Conservation (phyloP, 2,113 vertebrate species). For the Brevimyrus niger region DNA sequence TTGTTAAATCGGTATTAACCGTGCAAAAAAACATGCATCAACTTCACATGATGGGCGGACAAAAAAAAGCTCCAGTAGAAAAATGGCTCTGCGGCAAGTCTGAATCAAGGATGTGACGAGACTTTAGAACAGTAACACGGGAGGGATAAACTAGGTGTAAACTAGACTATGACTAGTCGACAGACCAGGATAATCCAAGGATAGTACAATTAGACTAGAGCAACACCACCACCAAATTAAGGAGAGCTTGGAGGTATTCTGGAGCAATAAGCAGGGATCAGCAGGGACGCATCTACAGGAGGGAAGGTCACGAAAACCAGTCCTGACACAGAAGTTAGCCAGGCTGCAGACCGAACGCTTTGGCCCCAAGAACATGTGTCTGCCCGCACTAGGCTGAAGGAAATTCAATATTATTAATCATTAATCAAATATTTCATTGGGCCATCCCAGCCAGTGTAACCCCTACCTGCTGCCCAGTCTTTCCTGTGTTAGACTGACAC, state of each 20-base stretch:
- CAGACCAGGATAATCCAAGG: background rate
- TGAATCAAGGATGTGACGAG: background rate
- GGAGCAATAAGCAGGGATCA: background rate
- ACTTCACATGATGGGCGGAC: background rate
- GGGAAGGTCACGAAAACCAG: background rate
- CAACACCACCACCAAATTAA: background rate
- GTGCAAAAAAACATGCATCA: background rate
- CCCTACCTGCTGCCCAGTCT: background rate
- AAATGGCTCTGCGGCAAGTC: background rate
- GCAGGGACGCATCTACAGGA: background rate
- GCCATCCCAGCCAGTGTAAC: background rate
- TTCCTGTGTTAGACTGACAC: background rate
- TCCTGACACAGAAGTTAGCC: background rate
- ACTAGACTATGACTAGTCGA: background rate
- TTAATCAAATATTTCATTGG: background rate
- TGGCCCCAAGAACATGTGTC: background rate
- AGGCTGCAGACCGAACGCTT: background rate
- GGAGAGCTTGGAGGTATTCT: background rate
- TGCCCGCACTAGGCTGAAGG: background rate
- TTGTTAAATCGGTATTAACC: background rate
- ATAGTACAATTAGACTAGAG: background rate
- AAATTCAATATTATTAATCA: background rate
- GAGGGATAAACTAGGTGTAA: background rate
- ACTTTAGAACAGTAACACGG: background rate
- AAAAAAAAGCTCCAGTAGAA: background rate